phyloP scores from a whole-genome alignment of 2,113 vertebrate genomes.

The Percopsis transmontana region DNA sequence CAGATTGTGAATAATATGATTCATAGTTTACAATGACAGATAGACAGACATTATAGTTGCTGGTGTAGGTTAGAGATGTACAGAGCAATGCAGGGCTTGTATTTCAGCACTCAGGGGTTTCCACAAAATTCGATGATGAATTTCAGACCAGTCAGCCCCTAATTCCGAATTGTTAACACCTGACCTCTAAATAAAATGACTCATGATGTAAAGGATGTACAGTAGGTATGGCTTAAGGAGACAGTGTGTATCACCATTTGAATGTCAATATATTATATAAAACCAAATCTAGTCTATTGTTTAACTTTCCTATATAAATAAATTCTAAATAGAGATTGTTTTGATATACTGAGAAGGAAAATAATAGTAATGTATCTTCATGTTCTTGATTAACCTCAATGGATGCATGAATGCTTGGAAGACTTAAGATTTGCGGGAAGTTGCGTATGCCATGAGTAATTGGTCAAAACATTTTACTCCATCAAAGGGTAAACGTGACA shows the following conservation, averaged over 20 bases:
- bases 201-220: conserved; percentile 62
- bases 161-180: conserved; percentile 73
- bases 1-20: conserved; percentile 7
- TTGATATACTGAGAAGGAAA: conserved; percentile 45
- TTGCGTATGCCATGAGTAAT: too few relatives aligned
- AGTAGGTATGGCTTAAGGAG: conserved; percentile 52
- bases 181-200: conserved; percentile 69
- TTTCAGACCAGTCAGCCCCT: conserved; percentile 66
- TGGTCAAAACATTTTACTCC: conserved; percentile 10
- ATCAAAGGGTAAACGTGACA: conserved; percentile 11
- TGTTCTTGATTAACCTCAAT: conserved; percentile 56
- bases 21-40: conserved; percentile 2
- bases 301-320: conserved; percentile 6
- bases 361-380: conserved; percentile 55
- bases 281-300: conserved; percentile 11
- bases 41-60: conserved; percentile 7
- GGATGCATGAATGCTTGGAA: conserved; percentile 51
- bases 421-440: too few relatives aligned
- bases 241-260: conserved; percentile 36
- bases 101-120: conserved; percentile 44
- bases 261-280: conserved; percentile 53
- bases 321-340: conserved; percentile 21
- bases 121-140: conserved; percentile 69
- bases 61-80: conserved; percentile 24
- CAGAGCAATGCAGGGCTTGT: conserved; percentile 15